Conservation (phyloP, 2,888 invertebrate species). For the Lordiphosa andalusiaca region DNA sequence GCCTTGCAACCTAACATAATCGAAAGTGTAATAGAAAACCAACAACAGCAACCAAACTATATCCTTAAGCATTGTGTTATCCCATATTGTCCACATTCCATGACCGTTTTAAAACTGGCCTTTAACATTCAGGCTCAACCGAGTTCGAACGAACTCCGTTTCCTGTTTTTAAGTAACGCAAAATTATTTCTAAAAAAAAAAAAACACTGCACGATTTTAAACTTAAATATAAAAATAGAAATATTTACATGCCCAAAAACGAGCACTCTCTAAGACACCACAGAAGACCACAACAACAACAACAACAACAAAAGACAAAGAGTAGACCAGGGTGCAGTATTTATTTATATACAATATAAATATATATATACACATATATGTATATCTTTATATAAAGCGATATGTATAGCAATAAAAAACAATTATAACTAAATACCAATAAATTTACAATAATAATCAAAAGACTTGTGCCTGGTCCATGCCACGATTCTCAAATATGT, state of each 20-base stretch:
- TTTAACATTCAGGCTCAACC: conserved; percentile 22
- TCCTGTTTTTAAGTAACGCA: conserved; percentile 3
- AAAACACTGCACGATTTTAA: conserved; percentile 42
- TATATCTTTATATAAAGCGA: conserved; percentile 17
- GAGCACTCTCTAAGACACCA: not conserved
- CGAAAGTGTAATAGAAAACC: not conserved
- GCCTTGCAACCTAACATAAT: conserved; percentile 18
- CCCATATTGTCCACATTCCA: not conserved
- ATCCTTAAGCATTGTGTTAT: conserved; percentile 2
- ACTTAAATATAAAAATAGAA: conserved; percentile 9
- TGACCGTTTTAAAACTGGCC: too few relatives aligned
- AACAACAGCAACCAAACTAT: not conserved
- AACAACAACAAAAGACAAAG: conserved; percentile 3
- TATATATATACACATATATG: conserved; percentile 19
- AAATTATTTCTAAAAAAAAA: conserved; percentile 8
- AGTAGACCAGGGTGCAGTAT: conserved; percentile 3
- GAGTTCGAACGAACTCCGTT: not conserved
- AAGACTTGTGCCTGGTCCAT: too few relatives aligned
- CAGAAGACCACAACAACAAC: not conserved
- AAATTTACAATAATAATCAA: too few relatives aligned
- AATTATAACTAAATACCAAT: too few relatives aligned
- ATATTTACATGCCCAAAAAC: conserved; percentile 1
- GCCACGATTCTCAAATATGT: too few relatives aligned
- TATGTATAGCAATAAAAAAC: conserved; percentile 1
- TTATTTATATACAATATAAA: conserved; percentile 7